Evolutionary conservation across 1,140 invertebrate species (phyloP), one percentile per base, ranked within the genome.

Genomic region (Tetramorium simillimum): DNA sequence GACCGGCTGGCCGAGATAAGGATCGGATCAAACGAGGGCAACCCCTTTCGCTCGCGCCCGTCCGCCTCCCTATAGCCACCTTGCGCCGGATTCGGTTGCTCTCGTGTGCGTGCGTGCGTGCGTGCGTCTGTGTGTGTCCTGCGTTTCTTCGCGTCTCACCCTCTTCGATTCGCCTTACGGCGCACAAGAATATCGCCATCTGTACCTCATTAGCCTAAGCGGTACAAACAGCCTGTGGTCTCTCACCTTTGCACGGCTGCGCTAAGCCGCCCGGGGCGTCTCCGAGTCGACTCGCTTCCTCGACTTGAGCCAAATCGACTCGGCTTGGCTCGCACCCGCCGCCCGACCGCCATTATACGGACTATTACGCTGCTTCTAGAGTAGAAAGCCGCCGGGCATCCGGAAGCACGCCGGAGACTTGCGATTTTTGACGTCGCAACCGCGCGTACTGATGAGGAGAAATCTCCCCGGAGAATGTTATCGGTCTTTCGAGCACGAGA

Each of bases 191-290:
- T 90, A 90, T 91, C 89, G 77, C 88, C 92, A 92, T 92, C 92
- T 92, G 92, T 92, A 86, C 70, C 92, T 93, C 92, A 92, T 93
- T 93, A 93, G 90, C 88, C 86, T 93, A 93, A 93, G 89, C 92
- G 92, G 88, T 93, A 92, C 91, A 92, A 92, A 90, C 82, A 87
- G 88, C 51, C 86, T 62, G 82, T 81, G 86, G 69, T 86, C 89
- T 81, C 89, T 82, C 86, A 87, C 81, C 86, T 69, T 88, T 72
- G 89, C 81, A 82, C 53, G 89, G 86, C 28, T 77, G 86, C 75
- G 62, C 37, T 53, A 28, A 84, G 80, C 40, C 62, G 73, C 40
- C 60, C 33, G 60, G 10, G 80, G 80, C 69, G 40, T 46, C 80
- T 49, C 46, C 67, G 37, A 65, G 63, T 62, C 85, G 70, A 80